Conservation (phyloP, 2,113 vertebrate genomes). For the Raja brachyura region DNA sequence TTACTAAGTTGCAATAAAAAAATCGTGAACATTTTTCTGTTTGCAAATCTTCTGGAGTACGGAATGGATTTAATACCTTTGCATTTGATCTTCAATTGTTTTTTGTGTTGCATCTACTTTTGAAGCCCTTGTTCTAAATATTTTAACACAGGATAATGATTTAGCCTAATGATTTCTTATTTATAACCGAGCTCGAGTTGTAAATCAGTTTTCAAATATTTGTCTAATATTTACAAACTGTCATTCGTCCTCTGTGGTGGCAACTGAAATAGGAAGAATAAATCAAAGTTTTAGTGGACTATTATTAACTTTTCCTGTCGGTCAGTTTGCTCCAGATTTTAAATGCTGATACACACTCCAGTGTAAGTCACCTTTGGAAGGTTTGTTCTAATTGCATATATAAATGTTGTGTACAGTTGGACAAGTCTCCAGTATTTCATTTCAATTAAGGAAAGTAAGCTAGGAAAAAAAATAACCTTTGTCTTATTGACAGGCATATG, state of each 20-base stretch:
- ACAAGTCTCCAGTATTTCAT: background rate
- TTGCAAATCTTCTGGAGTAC: background rate
- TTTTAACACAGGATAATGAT: background rate
- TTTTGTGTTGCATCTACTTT: background rate
- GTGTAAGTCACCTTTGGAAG: background rate
- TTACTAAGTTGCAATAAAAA: background rate
- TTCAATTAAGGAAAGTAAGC: background rate
- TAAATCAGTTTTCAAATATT: background rate
- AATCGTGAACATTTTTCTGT: background rate
- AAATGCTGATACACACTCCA: background rate
- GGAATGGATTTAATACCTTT: background rate
- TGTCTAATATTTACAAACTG: background rate
- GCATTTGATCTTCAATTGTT: background rate
- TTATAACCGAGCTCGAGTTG: background rate
- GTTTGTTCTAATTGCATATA: background rate
- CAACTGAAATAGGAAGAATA: background rate
- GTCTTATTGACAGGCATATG: slow-evolving; percentile 33
- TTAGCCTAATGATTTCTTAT: background rate
- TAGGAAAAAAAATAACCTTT: background rate
- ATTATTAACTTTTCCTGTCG: background rate
- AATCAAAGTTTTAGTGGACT: background rate
- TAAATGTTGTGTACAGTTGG: background rate
- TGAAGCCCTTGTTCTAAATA: background rate
- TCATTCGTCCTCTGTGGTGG: background rate
- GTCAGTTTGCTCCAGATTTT: background rate